These are phyloP conservation scores for Philypnodon macrostomus DNA, from an alignment of 2,797 vertebrate genomes.

Conservation along the genomic window DNA sequence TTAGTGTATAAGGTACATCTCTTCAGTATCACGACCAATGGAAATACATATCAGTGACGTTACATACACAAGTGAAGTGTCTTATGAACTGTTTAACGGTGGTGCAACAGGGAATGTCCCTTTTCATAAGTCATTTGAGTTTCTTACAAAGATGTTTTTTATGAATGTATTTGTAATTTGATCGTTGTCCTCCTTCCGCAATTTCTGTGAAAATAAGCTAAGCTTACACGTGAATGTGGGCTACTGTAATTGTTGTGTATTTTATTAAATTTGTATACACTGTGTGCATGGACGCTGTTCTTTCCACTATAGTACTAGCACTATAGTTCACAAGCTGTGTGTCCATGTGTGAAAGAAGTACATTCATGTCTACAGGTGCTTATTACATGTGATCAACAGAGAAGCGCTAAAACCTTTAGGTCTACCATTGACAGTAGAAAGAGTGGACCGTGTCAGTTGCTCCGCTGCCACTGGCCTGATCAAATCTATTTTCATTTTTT, in stretches of 20 bases:
- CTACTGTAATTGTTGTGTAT: slow-evolving; percentile 93
- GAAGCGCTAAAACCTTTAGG: slow-evolving; percentile 38
- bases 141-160: slow-evolving; percentile 87
- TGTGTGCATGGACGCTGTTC: slow-evolving; percentile 92
- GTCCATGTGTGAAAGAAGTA: slow-evolving; percentile 49
- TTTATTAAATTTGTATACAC: slow-evolving; percentile 99
- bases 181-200: slow-evolving; percentile 93
- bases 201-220: slow-evolving; percentile 98
- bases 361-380: slow-evolving; percentile 53
- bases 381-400: slow-evolving; percentile 47
- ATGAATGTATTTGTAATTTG: slow-evolving; percentile 98
- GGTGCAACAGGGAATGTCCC: slow-evolving; percentile 88
- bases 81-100: slow-evolving; percentile 81
- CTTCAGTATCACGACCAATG: slow-evolving; percentile 69
- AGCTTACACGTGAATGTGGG: slow-evolving; percentile 98
- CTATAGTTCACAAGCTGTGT: slow-evolving; percentile 48
- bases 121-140: slow-evolving; percentile 90
- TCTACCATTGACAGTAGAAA: slow-evolving; percentile 7
- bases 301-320: slow-evolving; percentile 78
- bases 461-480: slow-evolving; percentile 5
- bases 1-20: slow-evolving; percentile 75
- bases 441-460: slow-evolving; percentile 1
- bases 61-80: slow-evolving; percentile 78
- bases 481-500: slow-evolving; percentile 7
- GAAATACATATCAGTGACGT: slow-evolving; percentile 79